Base-by-base conservation (phyloP, 2,888 invertebrate genomes). In the Empis stercorea region DNA sequence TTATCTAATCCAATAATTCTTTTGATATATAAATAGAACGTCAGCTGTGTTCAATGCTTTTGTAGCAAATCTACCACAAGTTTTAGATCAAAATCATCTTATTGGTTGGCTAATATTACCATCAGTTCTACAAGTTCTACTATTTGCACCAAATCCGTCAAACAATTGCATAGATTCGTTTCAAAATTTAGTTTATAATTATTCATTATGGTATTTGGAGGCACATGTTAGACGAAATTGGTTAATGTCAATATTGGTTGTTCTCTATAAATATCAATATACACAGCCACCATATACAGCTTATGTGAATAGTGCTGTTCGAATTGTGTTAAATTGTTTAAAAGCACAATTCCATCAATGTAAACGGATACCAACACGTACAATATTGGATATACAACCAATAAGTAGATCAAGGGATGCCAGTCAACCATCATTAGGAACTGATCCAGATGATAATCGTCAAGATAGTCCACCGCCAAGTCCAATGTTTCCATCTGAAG, bases 21-120 rank as follows among this genome's bases (percentile, higher is more conserved):
- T 40, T 7, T 13, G 17, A 14, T 40, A 44, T 4, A 13, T 9
- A 54, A 65, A 3, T 69, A 87, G 96, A 58, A 77, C 81, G 49
- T 94, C 95, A 1, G 87, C 96, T 1, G 91, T 94, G 2, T 96
- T 96, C 71, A 95, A 94, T 70, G 93, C 93, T 1, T 97, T 96
- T 65, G 73, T 99, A 63, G 83, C 91, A 30, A 94, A 92, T 62
- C 70, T 97, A 51, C 93, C 96, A 0, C 92, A 92, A 73, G 78
- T 99, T 11, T 65, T 99, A 61, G 99, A 99, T 66, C 89, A 93
- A 65, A 99, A 99, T 71, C 91, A 95, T 64, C 73, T 85, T 52
- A 91, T 99, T 76, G 96, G 96, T 0, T 85, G 86, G 56, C 77
- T 84, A 49, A 79, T 99, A 45, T 77, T 96, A 7, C 86, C 91